Evolutionary conservation across 1,140 invertebrate genomes (phyloP).

Genomic region (Drosophila quadrilineata): DNA sequence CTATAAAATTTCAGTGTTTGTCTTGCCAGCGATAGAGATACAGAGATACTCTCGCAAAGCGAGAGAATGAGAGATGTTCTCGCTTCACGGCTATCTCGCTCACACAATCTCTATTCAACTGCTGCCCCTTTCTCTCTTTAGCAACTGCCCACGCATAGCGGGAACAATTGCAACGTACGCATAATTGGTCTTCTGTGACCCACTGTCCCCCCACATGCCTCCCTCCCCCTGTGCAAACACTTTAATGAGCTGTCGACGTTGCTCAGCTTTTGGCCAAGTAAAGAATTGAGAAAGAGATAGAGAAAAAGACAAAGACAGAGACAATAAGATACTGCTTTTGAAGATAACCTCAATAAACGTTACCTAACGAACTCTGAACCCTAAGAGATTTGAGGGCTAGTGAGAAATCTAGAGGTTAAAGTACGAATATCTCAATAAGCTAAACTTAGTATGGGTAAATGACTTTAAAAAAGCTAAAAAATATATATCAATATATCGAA

Average conservation of each 20-base stretch:
- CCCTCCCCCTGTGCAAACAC: slow-evolving; percentile 14
- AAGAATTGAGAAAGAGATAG: slow-evolving; percentile 69
- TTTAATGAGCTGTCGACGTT: slow-evolving; percentile 45
- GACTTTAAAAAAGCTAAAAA: too few species aligned
- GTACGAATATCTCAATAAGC: too few species aligned
- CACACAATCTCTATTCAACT: slow-evolving; percentile 2
- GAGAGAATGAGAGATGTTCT: slow-evolving; percentile 5
- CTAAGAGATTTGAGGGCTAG: too few species aligned
- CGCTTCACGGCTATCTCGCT: slow-evolving; percentile 15
- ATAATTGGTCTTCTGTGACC: slow-evolving; percentile 73
- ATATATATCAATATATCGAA: too few species aligned
- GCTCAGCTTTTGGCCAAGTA: background rate
- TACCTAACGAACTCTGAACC: too few species aligned
- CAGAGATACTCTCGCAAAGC: slow-evolving; percentile 64
- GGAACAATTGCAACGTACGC: slow-evolving; percentile 50
- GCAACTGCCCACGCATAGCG: slow-evolving; percentile 1
- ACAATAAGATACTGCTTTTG: background rate
- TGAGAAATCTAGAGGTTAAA: too few species aligned
- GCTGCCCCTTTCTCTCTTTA: background rate
- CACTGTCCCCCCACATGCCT: slow-evolving; percentile 6
- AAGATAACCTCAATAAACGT: too few species aligned
- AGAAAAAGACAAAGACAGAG: background rate
- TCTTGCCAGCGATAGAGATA: too few species aligned
- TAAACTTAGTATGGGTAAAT: too few species aligned
- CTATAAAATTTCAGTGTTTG: slow-evolving; percentile 79